phyloP scores from a whole-genome alignment of 1,140 invertebrate genomes.

The Theocolax elegans region DNA sequence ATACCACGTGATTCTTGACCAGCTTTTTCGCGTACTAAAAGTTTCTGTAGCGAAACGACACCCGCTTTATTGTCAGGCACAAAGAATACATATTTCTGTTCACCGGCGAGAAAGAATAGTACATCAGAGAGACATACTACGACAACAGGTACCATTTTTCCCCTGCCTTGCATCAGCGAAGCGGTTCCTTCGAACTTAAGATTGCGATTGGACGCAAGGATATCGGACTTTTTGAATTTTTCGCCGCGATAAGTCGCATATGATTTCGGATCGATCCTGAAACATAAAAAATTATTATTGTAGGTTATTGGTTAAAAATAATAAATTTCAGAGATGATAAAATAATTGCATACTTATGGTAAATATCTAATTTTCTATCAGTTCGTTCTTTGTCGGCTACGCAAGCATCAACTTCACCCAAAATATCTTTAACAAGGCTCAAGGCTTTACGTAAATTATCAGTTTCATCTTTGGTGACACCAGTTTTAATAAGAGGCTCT shows the following conservation, averaged over 20 bases:
- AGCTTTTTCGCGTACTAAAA: slow-evolving; percentile 92
- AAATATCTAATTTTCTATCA: slow-evolving; percentile 90
- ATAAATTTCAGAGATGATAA: slow-evolving; percentile 8
- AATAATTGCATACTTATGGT: slow-evolving; percentile 71
- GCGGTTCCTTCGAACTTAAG: slow-evolving; percentile 89
- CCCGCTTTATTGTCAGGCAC: slow-evolving; percentile 92
- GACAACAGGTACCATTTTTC: slow-evolving; percentile 84
- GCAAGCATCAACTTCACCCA: slow-evolving; percentile 89
- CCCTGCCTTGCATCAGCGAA: slow-evolving; percentile 84
- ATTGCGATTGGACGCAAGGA: slow-evolving; percentile 83
- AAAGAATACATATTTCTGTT: slow-evolving; percentile 83
- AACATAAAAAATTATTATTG: slow-evolving; percentile 37
- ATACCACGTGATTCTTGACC: slow-evolving; percentile 88
- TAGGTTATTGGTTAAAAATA: background rate
- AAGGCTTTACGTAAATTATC: slow-evolving; percentile 80
- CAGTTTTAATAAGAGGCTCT: slow-evolving; percentile 91
- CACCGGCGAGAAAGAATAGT: slow-evolving; percentile 88
- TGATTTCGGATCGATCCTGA: slow-evolving; percentile 89
- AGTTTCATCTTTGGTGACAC: slow-evolving; percentile 71
- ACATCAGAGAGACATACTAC: slow-evolving; percentile 92
- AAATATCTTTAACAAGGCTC: slow-evolving; percentile 84
- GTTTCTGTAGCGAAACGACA: slow-evolving; percentile 89
- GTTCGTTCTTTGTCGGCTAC: slow-evolving; percentile 92
- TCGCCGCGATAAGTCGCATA: slow-evolving; percentile 82
- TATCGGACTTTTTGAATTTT: slow-evolving; percentile 96